A percentile compares a stretch with the other conserved stretches of the same genome.
Evolutionary conservation across 2,888 invertebrate genomes (phyloP).

Genomic region (Drosophila limbata): DNA sequence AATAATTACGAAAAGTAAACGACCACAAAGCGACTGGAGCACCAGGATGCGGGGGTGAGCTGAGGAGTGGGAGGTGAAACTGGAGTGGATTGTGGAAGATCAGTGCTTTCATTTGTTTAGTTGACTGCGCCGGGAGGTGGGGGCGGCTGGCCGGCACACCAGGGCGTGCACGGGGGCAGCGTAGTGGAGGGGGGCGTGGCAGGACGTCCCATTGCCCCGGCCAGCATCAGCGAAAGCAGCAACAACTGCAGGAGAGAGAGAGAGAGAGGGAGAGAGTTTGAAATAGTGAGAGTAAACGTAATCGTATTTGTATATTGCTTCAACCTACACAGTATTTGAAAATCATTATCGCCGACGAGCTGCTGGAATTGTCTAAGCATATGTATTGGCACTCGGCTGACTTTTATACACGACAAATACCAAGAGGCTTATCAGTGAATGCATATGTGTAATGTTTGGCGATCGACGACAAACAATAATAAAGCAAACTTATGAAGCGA

Average conservation of each 20-base stretch:
- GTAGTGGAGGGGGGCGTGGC: slow-evolving; percentile 2
- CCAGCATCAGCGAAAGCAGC: slow-evolving; percentile 51
- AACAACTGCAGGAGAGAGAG: slow-evolving; percentile 34
- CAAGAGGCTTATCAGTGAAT: slow-evolving; percentile 4
- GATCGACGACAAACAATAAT: slow-evolving; percentile 5
- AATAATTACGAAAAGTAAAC: slow-evolving; percentile 54
- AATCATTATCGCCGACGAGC: slow-evolving; percentile 26
- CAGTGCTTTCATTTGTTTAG: slow-evolving; percentile 29
- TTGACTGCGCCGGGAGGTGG: slow-evolving; percentile 58
- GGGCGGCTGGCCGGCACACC: slow-evolving; percentile 63
- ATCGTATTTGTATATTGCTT: not conserved
- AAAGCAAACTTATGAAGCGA: not conserved
- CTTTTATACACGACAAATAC: slow-evolving; percentile 29
- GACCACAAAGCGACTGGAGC: slow-evolving; percentile 4
- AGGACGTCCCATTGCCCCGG: slow-evolving; percentile 17
- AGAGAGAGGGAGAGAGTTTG: not conserved
- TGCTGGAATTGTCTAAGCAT: not conserved
- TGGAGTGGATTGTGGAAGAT: not conserved
- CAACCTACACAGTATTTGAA: slow-evolving; percentile 52
- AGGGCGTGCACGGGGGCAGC: slow-evolving; percentile 54
- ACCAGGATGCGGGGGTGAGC: slow-evolving; percentile 7
- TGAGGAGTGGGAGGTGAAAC: not conserved
- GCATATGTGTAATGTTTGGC: not conserved
- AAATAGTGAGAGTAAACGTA: not conserved
- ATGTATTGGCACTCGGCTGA: not conserved